Evolutionary conservation across 2,797 vertebrate species (phyloP).

Genomic region (Triplophysa yarkandensis): DNA sequence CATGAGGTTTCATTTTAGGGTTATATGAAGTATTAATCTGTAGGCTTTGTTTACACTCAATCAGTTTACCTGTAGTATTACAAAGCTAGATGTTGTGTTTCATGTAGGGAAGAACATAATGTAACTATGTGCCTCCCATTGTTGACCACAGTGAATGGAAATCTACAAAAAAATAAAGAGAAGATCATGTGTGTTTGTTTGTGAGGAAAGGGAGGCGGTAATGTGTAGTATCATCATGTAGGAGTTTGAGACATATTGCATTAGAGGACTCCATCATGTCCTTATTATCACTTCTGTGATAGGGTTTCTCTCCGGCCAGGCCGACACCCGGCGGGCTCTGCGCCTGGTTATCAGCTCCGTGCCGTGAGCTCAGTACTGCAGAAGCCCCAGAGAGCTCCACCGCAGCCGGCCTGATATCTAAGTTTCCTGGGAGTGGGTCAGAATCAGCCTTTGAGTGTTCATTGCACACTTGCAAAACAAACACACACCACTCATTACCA

Average conservation of each 20-base stretch:
- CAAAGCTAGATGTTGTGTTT: background rate
- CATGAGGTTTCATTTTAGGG: too few species aligned
- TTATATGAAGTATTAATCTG: too few species aligned
- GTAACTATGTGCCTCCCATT: background rate
- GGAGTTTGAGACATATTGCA: constrained; percentile 58
- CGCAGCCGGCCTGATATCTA: constrained; percentile 79
- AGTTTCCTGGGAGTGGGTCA: constrained; percentile 75
- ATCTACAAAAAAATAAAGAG: constrained; percentile 21
- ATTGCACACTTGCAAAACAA: constrained; percentile 9
- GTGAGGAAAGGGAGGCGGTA: constrained; percentile 42
- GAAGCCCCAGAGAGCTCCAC: constrained; percentile 78
- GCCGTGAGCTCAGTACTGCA: constrained; percentile 83
- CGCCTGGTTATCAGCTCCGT: constrained; percentile 62
- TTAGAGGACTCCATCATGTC: constrained; percentile 81
- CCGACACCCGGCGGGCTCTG: constrained; percentile 28
- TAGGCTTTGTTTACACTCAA: too few species aligned
- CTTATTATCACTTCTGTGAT: constrained; percentile 78
- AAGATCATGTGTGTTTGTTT: constrained; percentile 22
- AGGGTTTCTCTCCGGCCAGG: constrained; percentile 73
- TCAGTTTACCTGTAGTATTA: too few species aligned
- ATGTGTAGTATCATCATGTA: constrained; percentile 54
- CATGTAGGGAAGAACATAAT: background rate
- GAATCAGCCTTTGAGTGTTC: constrained; percentile 26
- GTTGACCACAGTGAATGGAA: background rate
- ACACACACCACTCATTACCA: constrained; percentile 12